Conservation (phyloP, 2,888 invertebrate species). For the Hymenopus coronatus region DNA sequence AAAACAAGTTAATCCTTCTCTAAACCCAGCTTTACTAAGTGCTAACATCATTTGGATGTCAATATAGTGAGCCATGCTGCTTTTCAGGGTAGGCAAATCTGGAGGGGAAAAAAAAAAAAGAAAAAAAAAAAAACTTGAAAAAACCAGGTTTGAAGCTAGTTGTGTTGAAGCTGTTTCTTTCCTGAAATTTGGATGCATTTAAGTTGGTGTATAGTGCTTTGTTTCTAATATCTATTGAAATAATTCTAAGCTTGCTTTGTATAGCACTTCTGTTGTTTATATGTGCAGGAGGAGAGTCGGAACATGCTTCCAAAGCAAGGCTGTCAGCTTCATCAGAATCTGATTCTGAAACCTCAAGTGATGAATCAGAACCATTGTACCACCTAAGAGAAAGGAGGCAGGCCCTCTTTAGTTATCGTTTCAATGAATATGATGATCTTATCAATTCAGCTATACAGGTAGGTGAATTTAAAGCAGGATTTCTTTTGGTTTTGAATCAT, state of each 20-base stretch:
- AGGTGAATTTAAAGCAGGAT: not conserved
- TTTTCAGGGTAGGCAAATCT: no score
- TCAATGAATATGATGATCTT: slow-evolving; percentile 93
- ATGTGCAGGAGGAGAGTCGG: slow-evolving; percentile 25
- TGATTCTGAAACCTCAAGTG: slow-evolving; percentile 41
- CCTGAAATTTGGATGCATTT: no score
- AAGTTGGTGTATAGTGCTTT: no score
- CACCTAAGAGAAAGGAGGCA: slow-evolving; percentile 77
- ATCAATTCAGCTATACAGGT: slow-evolving; percentile 88
- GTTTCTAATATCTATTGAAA: not conserved
- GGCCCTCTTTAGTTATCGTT: slow-evolving; percentile 73
- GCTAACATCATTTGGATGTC: no score
- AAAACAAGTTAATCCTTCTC: no score
- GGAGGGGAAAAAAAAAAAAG: no score
- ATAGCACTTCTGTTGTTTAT: slow-evolving; percentile 27
- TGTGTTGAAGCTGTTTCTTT: no score
- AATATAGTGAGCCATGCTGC: no score
- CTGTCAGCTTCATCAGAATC: slow-evolving; percentile 26
- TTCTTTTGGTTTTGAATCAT: no score
- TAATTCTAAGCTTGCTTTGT: not conserved
- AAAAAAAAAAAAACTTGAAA: no score
- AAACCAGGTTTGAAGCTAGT: no score
- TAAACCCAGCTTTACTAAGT: no score
- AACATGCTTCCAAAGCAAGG: slow-evolving; percentile 25
- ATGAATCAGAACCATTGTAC: slow-evolving; percentile 74